These are phyloP conservation scores for Lobophora halterata DNA, from an alignment of 2,888 invertebrate genomes.

Conservation along the genomic window DNA sequence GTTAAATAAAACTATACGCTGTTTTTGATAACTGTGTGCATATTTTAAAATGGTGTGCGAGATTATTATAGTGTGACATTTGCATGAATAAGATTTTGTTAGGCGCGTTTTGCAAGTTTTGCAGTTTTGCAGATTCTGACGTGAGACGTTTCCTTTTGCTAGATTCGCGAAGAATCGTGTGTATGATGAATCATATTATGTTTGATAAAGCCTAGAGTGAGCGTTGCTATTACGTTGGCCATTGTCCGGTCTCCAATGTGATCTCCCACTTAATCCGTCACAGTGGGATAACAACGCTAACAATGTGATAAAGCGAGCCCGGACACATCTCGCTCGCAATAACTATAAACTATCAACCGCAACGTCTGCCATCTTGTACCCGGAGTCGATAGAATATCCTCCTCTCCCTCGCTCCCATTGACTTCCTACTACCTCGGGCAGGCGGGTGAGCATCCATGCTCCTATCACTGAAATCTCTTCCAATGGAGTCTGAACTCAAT, in stretches of 20 bases:
- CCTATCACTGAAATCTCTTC: constrained; percentile 30
- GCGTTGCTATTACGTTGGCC: constrained; percentile 62
- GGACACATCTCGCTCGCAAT: constrained; percentile 74
- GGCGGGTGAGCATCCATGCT: constrained; percentile 43
- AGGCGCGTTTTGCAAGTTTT: too few species aligned
- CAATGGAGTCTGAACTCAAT: constrained; percentile 25
- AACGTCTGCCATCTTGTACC: constrained; percentile 79
- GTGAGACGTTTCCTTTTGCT: too few species aligned
- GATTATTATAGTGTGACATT: too few species aligned
- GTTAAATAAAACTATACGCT: too few species aligned
- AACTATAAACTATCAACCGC: constrained; percentile 81
- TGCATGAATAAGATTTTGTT: too few species aligned
- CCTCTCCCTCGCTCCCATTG: constrained; percentile 61
- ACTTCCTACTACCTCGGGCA: constrained; percentile 56
- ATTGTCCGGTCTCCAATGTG: constrained; percentile 57
- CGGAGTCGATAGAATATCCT: constrained; percentile 69
- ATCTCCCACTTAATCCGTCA: constrained; percentile 71
- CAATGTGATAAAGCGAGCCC: constrained; percentile 76
- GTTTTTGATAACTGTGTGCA: too few species aligned
- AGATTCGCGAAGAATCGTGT: too few species aligned
- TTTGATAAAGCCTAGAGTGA: constrained; percentile 45
- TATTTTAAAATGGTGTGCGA: too few species aligned
- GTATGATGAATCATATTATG: constrained; percentile 33
- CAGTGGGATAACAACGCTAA: constrained; percentile 76
- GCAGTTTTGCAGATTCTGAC: too few species aligned